phyloP scores from a whole-genome alignment of 1,140 invertebrate genomes.

The Trichoplusia ni region DNA sequence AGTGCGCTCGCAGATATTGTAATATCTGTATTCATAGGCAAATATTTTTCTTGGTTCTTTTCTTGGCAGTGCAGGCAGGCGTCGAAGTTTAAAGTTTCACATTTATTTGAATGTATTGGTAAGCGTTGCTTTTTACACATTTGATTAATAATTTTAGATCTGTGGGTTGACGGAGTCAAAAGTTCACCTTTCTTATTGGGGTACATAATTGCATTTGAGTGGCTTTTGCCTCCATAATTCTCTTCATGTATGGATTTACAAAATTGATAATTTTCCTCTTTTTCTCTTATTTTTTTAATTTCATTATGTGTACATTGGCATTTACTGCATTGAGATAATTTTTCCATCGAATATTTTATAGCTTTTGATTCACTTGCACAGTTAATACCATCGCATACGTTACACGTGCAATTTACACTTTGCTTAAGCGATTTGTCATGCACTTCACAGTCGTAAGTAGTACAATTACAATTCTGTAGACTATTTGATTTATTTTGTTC shows the following conservation, averaged over 20 bases:
- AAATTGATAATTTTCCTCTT: no score
- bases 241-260: neutral
- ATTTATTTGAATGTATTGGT: neutral
- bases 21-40: neutral
- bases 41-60: neutral
- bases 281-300: no score
- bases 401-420: no score
- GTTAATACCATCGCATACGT: no score
- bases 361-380: no score
- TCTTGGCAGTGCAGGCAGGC: neutral
- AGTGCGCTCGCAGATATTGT: neutral
- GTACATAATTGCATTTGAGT: neutral
- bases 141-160: neutral
- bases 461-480: no score
- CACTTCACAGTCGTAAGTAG: no score
- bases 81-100: slow-evolving; percentile 1
- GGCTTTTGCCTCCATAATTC: neutral
- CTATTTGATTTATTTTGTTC: slow-evolving; percentile 1
- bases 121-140: neutral
- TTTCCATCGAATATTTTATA: no score
- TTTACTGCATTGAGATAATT: no score
- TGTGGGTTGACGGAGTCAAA: neutral
- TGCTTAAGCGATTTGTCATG: no score
- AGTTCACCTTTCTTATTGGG: slow-evolving; percentile 7
- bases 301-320: no score